Evolutionary conservation across 2,888 invertebrate species (phyloP).

Genomic region (Galerucella calmariensis): DNA sequence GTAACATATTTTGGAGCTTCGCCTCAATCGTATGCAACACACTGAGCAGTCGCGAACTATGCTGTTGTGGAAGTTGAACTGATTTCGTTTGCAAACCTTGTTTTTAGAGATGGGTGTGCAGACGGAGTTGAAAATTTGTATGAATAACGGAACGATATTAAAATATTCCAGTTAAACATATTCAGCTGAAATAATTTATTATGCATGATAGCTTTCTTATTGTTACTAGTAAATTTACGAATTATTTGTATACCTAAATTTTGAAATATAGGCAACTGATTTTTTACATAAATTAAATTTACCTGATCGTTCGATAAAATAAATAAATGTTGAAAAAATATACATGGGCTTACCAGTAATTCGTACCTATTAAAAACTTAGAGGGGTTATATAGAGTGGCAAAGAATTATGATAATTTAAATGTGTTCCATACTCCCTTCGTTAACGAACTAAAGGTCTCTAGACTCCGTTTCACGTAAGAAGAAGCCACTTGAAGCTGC

Average conservation of each 20-base stretch:
- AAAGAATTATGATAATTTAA: too few species aligned
- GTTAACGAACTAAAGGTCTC: too few species aligned
- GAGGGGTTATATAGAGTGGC: not conserved
- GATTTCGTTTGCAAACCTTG: not conserved
- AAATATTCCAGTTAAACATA: not conserved
- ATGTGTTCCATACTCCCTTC: too few species aligned
- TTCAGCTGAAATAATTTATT: too few species aligned
- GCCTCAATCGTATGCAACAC: constrained; percentile 32
- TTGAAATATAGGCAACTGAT: too few species aligned
- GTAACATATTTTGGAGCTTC: not conserved
- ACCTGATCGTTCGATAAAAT: too few species aligned
- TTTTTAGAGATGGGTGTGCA: not conserved
- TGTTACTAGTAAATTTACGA: too few species aligned
- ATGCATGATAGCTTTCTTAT: too few species aligned
- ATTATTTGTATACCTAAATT: too few species aligned
- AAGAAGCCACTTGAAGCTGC: too few species aligned
- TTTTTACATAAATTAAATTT: too few species aligned
- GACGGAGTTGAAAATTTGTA: not conserved
- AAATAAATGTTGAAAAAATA: not conserved
- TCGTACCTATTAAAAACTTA: not conserved
- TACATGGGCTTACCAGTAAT: not conserved
- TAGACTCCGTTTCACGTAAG: too few species aligned
- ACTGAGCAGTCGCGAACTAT: constrained; percentile 32
- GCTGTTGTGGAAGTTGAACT: not conserved
- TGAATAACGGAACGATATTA: not conserved